These are phyloP conservation scores for Mylabris phalerata DNA, from an alignment of 1,140 invertebrate genomes.

Conservation along the genomic window DNA sequence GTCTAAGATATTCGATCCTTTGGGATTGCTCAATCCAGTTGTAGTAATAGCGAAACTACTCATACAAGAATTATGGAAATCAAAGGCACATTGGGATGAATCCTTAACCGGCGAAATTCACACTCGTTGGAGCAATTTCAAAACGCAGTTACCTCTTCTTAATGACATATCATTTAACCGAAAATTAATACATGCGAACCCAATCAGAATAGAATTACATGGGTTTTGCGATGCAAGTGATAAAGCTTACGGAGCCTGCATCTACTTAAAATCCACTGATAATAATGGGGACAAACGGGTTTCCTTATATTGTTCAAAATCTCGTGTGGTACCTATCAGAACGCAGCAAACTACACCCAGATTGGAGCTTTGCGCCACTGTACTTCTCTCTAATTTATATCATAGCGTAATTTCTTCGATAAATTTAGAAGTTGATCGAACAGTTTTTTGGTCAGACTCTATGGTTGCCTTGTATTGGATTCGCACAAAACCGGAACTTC, in stretches of 20 bases:
- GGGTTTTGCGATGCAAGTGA: conserved; percentile 35
- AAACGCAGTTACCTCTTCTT: not conserved
- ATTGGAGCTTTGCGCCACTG: conserved; percentile 4
- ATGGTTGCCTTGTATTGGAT: conserved; percentile 39
- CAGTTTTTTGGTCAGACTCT: conserved; percentile 32
- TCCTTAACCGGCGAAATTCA: conserved; percentile 23
- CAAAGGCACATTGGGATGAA: conserved; percentile 35
- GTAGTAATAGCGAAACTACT: conserved; percentile 28
- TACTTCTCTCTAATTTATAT: not conserved
- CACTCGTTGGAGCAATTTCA: conserved; percentile 3
- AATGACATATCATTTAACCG: conserved; percentile 14
- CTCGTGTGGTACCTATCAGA: conserved; percentile 21
- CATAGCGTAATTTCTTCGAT: not conserved
- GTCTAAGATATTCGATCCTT: conserved; percentile 33
- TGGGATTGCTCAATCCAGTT: conserved; percentile 33
- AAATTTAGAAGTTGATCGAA: not conserved
- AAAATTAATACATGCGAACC: not conserved
- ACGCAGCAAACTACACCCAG: conserved; percentile 12
- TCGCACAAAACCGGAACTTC: conserved; percentile 15
- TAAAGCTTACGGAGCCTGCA: conserved; percentile 28
- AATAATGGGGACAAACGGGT: conserved; percentile 15
- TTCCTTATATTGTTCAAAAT: conserved; percentile 19
- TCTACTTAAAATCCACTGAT: conserved; percentile 23
- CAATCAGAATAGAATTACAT: conserved; percentile 18
- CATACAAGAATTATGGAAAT: conserved; percentile 33